Evolutionary conservation across 2,888 invertebrate species (phyloP).

Genomic region (Phortica magna): DNA sequence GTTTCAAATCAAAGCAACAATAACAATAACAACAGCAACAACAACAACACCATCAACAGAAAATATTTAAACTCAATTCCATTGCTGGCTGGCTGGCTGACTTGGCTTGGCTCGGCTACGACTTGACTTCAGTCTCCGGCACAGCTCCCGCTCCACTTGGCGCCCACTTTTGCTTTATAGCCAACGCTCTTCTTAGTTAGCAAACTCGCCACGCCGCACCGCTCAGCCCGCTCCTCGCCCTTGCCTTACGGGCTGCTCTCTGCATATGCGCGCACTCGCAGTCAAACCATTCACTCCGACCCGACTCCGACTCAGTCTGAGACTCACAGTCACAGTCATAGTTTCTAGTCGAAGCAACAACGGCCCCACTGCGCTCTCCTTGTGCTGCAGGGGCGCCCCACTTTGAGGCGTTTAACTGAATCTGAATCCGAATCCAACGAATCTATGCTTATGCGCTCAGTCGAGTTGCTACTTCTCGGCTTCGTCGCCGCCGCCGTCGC

Average conservation of each 20-base stretch:
- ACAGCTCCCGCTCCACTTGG: constrained; percentile 16
- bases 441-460: constrained; percentile 17
- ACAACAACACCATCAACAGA: constrained; percentile 8
- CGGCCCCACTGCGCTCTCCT: neutral
- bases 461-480: neutral
- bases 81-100: neutral
- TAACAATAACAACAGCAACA: constrained; percentile 10
- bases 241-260: neutral
- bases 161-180: neutral
- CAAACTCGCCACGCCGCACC: neutral
- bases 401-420: constrained; percentile 31
- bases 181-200: neutral
- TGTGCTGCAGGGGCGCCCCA: constrained; percentile 6
- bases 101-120: neutral
- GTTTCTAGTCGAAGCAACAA: constrained; percentile 11
- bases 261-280: constrained; percentile 7
- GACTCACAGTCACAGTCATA: constrained; percentile 3
- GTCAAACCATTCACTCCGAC: constrained; percentile 28
- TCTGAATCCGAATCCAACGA: constrained; percentile 14
- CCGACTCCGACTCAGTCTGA: too few species aligned
- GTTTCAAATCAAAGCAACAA: constrained; percentile 29
- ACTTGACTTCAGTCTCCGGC: neutral
- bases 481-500: constrained; percentile 14
- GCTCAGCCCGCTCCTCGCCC: neutral
- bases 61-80: constrained; percentile 17